phyloP scores from a whole-genome alignment of 2,113 vertebrate species.

The Onychostruthus taczanowskii region DNA sequence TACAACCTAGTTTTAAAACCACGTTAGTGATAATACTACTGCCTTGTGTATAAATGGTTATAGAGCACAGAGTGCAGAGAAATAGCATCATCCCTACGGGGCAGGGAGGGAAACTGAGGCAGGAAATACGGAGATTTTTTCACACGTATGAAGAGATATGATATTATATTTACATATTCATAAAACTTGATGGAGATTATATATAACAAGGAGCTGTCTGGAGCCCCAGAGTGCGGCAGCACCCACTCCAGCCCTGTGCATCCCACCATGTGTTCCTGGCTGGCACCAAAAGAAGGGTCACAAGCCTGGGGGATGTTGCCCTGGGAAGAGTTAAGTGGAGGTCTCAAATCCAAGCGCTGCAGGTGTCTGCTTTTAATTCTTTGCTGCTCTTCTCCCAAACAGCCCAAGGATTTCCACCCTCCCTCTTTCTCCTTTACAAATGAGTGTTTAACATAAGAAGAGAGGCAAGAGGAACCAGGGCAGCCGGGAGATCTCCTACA shows the following conservation, averaged over 20 bases:
- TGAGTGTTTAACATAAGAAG: constrained; percentile 70
- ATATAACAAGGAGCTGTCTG: background rate
- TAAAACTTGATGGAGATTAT: background rate
- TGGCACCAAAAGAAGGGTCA: background rate
- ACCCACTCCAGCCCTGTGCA: background rate
- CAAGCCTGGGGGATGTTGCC: background rate
- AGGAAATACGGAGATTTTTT: background rate
- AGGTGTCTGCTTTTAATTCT: constrained; percentile 48
- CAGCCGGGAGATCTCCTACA: constrained; percentile 38
- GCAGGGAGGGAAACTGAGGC: constrained; percentile 4
- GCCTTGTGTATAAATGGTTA: background rate
- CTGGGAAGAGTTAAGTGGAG: constrained; percentile 43
- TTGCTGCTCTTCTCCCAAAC: constrained; percentile 11
- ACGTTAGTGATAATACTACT: background rate
- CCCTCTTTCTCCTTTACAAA: constrained; percentile 63
- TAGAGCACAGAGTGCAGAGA: background rate
- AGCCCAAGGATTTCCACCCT: constrained; percentile 33
- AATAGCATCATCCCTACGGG: fast-evolving
- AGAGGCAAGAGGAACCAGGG: constrained; percentile 26
- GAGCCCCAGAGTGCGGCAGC: background rate
- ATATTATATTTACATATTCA: background rate
- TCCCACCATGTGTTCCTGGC: background rate
- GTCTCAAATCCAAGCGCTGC: background rate
- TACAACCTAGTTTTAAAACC: background rate
- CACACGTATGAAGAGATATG: background rate